Base-by-base conservation (phyloP, 2,797 vertebrate genomes). In the Gallinago stenura region DNA sequence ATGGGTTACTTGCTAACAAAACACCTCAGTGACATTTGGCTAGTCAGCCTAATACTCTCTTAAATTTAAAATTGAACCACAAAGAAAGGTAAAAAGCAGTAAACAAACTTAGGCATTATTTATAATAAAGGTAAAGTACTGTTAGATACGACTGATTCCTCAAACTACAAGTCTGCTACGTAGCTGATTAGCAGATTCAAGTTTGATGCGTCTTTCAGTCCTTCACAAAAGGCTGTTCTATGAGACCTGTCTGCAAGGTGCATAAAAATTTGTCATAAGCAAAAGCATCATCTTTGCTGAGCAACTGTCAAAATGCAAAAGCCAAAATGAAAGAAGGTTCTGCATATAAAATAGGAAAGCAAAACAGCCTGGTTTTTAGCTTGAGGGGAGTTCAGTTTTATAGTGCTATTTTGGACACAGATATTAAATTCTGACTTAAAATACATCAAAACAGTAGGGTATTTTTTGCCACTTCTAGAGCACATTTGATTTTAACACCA, bases 261-360 rank as follows among this genome's bases (percentile, higher is more conserved):
- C 33, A 85, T 46, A 92, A 56, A 94, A 43, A 97, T 70, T n/a
- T 76, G 93, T 85, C 82, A 81, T 16, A 71, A 95, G 87, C 19
- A 53, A 70, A 73, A 66, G 56, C 65, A 78, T 90, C 90, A 77
- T 53, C 87, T 66, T 13, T 68, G 66, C 72, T 87, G 81, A 96
- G 77, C 92, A 92, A 88, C 82, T 85, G 84, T 95, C 87, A 95
- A 91, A 89, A 90, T 35, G 64, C 61, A 90, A 86, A 89, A 87
- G 77, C 33, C 76, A 89, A 94, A 96, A 89, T 24, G 64, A 90
- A 93, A 87, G 76, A 65, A 79, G 41, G 24, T 31, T 95, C 56
- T 95, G 88, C 87, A 93, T 83, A 65, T 83, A 82, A 96, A 96
- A 61, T 0, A 89, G 28, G 31, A 7, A 78, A 68, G 60, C 1